Evolutionary conservation across 2,888 invertebrate species (phyloP).

Genomic region (Tipula vernalis): DNA sequence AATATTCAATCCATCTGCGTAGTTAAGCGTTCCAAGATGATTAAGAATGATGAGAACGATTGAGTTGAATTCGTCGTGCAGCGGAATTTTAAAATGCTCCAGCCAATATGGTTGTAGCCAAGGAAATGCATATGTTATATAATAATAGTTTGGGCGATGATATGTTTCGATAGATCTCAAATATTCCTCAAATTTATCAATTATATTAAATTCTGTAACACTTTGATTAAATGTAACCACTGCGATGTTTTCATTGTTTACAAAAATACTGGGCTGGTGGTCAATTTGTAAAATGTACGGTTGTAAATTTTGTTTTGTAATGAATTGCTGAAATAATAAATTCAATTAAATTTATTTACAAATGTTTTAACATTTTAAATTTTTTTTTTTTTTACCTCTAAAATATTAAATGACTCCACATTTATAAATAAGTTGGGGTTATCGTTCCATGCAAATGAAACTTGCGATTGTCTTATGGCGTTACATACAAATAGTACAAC

Average conservation of each 20-base stretch:
- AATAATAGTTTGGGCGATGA: background rate
- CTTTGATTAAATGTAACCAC: background rate
- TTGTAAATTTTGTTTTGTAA: background rate
- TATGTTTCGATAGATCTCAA: too few species aligned
- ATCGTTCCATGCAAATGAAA: background rate
- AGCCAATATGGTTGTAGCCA: background rate
- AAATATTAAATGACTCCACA: background rate
- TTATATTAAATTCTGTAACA: background rate
- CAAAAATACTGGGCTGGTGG: background rate
- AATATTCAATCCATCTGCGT: background rate
- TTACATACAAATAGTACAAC: background rate
- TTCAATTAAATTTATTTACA: background rate
- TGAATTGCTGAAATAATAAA: background rate
- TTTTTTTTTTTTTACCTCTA: background rate
- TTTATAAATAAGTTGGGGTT: background rate
- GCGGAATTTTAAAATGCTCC: background rate
- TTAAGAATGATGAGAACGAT: background rate
- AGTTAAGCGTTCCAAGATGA: background rate
- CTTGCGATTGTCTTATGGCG: background rate
- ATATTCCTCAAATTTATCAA: too few species aligned
- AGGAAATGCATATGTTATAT: background rate
- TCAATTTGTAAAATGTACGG: background rate
- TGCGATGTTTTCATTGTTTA: background rate
- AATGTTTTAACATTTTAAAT: too few species aligned
- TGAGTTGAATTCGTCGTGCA: background rate